Base-by-base conservation (phyloP, 2,113 vertebrate species). In the Archilochus colubris region DNA sequence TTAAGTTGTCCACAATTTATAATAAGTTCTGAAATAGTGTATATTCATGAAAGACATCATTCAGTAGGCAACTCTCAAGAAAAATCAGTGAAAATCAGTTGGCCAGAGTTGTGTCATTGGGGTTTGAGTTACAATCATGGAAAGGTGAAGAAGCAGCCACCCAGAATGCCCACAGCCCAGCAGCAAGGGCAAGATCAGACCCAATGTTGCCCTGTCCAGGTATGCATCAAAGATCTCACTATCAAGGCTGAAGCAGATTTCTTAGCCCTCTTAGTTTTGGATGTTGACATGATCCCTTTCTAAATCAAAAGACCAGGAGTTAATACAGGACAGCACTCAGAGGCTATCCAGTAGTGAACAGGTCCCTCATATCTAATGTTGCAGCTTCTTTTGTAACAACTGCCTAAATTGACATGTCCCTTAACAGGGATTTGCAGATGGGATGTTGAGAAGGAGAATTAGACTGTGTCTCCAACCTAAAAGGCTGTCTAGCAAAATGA, bases 361-460 rank as follows among this genome's bases (percentile, higher is more conserved):
- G 25, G 33, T 57, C 46, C 80, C 58, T 57, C 40, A 19, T 30
- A 31, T 2, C 1, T 7, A 76, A 6, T 3, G 9, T 40, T 73
- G 27, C 36, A 62, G 36, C 9, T 86, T 14, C 14, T 67, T 88
- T 62, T 77, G n/a, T 28, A 83, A 74, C n/a, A 77, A 18, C 8
- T 62, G 80, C 33, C 38, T 83, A 54, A 80, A 92, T 63, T 67
- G 10, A 7, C 43, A 46, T 18, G 24, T 21, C 5, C 22, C 7
- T 62, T 58, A 63, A n/a, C 31, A 50, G 17, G 40, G 72, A 63
- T 88, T 94, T 94, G 14, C 12, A 86, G 67, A 83, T 69, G 46
- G 28, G 16, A 40, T 0, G 1, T 18, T 77, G 51, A 68, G 31
- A 81, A 86, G 48, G 38, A 88, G 80, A 86, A 78, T 21, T 63